Percentiles rank a stretch among this genome's conserved stretches.
These are phyloP conservation scores for Zaprionus bogoriensis DNA, from an alignment of 2,888 invertebrate genomes.

Conservation along the genomic window DNA sequence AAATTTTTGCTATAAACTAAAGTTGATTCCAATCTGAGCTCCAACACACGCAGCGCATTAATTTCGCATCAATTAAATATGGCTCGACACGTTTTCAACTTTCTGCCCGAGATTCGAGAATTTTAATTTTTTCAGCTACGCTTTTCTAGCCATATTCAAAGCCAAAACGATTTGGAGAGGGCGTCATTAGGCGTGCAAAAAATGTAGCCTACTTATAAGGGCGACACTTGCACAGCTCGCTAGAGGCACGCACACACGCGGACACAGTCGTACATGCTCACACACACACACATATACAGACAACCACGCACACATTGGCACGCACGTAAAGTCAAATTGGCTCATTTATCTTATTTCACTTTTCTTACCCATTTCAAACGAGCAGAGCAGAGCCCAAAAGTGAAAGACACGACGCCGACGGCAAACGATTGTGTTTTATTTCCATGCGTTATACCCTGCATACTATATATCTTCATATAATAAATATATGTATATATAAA, in stretches of 20 bases:
- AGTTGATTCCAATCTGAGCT: background rate
- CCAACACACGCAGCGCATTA: no score
- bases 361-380: conserved; percentile 51
- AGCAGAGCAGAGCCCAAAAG: conserved; percentile 3
- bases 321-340: conserved; percentile 55
- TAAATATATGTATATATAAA: background rate
- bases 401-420: conserved; percentile 1
- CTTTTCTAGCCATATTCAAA: no score
- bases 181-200: conserved; percentile 17
- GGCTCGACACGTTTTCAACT: no score
- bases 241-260: background rate
- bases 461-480: background rate
- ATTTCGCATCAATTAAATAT: background rate
- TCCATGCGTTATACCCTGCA: conserved; percentile 1
- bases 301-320: conserved; percentile 9
- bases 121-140: no score
- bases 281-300: background rate
- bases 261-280: background rate
- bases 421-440: conserved; percentile 28
- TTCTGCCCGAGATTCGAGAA: no score
- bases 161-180: background rate
- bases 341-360: conserved; percentile 70
- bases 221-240: conserved; percentile 3
- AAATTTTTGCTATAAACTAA: background rate
- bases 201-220: conserved; percentile 26